Conservation (phyloP, 1,140 invertebrate genomes). For the Drosophila oshimai region DNA sequence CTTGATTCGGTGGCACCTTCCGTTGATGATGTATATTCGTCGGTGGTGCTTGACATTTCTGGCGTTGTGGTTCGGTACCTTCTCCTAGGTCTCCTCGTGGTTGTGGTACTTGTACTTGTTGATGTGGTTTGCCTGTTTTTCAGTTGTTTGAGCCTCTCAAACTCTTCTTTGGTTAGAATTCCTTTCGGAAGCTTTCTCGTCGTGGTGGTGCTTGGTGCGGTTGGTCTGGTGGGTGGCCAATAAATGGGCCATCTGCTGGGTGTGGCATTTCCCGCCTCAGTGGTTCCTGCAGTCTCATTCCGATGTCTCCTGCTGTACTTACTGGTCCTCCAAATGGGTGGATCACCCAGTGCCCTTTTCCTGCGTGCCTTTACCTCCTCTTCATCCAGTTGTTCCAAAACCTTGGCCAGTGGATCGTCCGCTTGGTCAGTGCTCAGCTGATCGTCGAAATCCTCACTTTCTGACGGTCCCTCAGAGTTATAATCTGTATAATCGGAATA, state of each 20-base stretch:
- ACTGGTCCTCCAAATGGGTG: slow-evolving; percentile 28
- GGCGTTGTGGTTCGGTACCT: slow-evolving; percentile 7
- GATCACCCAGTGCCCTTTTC: slow-evolving; percentile 18
- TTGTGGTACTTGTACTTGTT: not conserved
- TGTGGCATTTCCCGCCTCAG: not conserved
- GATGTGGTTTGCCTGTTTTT: not conserved
- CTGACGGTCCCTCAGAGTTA: slow-evolving; percentile 47
- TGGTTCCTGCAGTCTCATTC: slow-evolving; percentile 16
- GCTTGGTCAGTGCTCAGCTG: slow-evolving; percentile 36
- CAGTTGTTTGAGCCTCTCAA: slow-evolving; percentile 16
- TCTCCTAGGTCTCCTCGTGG: slow-evolving; percentile 6
- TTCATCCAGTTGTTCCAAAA: slow-evolving; percentile 49
- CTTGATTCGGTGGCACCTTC: slow-evolving; percentile 18
- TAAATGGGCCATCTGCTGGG: slow-evolving; percentile 2
- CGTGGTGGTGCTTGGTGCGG: slow-evolving; percentile 4
- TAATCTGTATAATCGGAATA: slow-evolving; percentile 73
- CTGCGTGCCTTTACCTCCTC: not conserved
- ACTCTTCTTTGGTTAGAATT: slow-evolving; percentile 47
- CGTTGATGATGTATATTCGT: slow-evolving; percentile 6
- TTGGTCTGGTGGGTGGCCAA: slow-evolving; percentile 13
- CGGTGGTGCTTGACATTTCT: slow-evolving; percentile 6
- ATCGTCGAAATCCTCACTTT: slow-evolving; percentile 3
- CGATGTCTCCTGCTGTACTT: slow-evolving; percentile 61
- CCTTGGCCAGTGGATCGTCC: slow-evolving; percentile 51
- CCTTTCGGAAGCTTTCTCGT: not conserved